phyloP scores from a whole-genome alignment of 2,888 invertebrate genomes.

The Pollenia labialis region DNA sequence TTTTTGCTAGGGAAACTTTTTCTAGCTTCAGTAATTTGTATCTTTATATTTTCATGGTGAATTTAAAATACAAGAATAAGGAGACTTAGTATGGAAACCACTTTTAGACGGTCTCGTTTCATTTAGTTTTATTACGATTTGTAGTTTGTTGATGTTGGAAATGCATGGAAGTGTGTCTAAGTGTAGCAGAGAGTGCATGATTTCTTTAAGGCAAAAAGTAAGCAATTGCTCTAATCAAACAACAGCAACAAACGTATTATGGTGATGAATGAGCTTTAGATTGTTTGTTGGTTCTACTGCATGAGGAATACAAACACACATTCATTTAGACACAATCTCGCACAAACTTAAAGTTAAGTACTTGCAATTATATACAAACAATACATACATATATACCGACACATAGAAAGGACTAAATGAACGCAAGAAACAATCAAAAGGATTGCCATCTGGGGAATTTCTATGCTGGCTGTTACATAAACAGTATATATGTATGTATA shows the following conservation, averaged over 20 bases:
- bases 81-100: not conserved
- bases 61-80: not conserved
- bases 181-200: conserved; percentile 32
- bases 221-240: conserved; percentile 29
- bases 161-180: conserved; percentile 9
- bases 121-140: conserved; percentile 36
- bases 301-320: conserved; percentile 36
- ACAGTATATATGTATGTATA: not conserved
- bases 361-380: conserved; percentile 32
- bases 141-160: conserved; percentile 4
- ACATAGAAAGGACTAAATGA: conserved; percentile 26
- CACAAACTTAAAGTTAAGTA: not conserved
- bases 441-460: conserved; percentile 55
- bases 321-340: conserved; percentile 30
- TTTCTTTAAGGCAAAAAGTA: conserved; percentile 49
- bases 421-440: conserved; percentile 64
- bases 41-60: conserved; percentile 1
- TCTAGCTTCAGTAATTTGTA: no score
- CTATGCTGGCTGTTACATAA: not conserved
- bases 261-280: conserved; percentile 66
- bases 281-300: conserved; percentile 55
- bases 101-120: conserved; percentile 30
- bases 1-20: no score
- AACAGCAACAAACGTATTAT: conserved; percentile 36
- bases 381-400: not conserved